phyloP scores from a whole-genome alignment of 2,113 vertebrate species.

The Brachirus orientalis region DNA sequence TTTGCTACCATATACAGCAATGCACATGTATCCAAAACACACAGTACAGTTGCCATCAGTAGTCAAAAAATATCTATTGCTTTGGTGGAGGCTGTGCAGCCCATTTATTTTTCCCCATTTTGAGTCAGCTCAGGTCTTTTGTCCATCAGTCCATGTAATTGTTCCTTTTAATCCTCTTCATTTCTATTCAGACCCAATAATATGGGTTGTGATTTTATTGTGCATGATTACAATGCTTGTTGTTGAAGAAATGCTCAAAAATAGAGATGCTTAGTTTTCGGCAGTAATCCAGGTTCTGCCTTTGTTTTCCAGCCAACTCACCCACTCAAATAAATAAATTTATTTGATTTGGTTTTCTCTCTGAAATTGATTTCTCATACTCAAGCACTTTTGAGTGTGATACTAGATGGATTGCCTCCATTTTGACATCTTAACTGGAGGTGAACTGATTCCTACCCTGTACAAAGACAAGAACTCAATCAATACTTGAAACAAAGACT shows the following conservation, averaged over 20 bases:
- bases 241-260: slow-evolving; percentile 14
- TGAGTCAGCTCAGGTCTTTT: slow-evolving; percentile 21
- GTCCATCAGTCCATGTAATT: neutral
- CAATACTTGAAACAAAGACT: slow-evolving; percentile 65
- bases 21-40: slow-evolving; percentile 40
- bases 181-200: neutral
- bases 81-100: slow-evolving; percentile 52
- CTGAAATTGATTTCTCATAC: slow-evolving; percentile 18
- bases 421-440: slow-evolving; percentile 45
- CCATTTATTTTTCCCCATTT: slow-evolving; percentile 14
- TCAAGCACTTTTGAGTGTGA: slow-evolving; percentile 21
- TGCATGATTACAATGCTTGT: slow-evolving; percentile 13
- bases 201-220: slow-evolving; percentile 16
- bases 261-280: slow-evolving; percentile 8
- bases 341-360: slow-evolving; percentile 52
- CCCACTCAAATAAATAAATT: slow-evolving; percentile 2
- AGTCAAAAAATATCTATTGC: slow-evolving; percentile 64
- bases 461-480: slow-evolving; percentile 65
- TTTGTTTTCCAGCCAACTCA: neutral
- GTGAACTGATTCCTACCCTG: slow-evolving; percentile 63
- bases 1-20: slow-evolving; percentile 42
- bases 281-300: slow-evolving; percentile 1
- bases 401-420: slow-evolving; percentile 17
- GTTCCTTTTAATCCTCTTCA: neutral
- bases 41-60: slow-evolving; percentile 32